Evolutionary conservation across 2,113 vertebrate genomes (phyloP).

Genomic region (Fulica atra): DNA sequence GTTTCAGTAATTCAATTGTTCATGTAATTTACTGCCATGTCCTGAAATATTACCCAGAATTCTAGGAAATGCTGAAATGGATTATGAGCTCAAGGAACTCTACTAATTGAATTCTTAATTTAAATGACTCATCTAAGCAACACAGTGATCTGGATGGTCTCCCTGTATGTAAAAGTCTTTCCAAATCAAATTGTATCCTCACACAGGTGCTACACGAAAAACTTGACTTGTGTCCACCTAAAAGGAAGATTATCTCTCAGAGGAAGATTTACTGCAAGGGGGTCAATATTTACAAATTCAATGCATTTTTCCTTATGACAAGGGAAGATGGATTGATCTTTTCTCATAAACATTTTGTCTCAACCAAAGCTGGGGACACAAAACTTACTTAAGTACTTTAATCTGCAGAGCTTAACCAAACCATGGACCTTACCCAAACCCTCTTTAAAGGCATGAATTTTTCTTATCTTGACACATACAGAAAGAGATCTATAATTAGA

Average conservation of each 20-base stretch:
- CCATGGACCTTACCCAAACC: not conserved
- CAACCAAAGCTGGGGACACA: not conserved
- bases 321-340: not conserved
- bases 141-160: not conserved
- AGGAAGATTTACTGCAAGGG: not conserved
- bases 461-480: not conserved
- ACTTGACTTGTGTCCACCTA: not conserved
- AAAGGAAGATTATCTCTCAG: not conserved
- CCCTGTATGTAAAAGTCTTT: not conserved
- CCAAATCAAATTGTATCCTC: not conserved
- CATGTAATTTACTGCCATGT: not conserved
- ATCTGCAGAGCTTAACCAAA: not conserved
- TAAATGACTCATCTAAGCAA: constrained; percentile 26
- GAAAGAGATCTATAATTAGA: not conserved
- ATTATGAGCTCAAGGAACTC: constrained; percentile 11
- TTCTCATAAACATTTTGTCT: not conserved
- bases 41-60: constrained; percentile 33
- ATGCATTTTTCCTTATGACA: not conserved
- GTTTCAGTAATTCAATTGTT: constrained; percentile 22
- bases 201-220: not conserved
- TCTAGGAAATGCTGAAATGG: constrained; percentile 37
- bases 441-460: not conserved
- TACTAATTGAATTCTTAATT: constrained; percentile 49
- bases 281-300: not conserved
- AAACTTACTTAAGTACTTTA: not conserved